A percentile compares a stretch with the other conserved stretches of the same genome.
Conservation (phyloP, 2,888 invertebrate genomes). For the Drosophila silvestris region DNA sequence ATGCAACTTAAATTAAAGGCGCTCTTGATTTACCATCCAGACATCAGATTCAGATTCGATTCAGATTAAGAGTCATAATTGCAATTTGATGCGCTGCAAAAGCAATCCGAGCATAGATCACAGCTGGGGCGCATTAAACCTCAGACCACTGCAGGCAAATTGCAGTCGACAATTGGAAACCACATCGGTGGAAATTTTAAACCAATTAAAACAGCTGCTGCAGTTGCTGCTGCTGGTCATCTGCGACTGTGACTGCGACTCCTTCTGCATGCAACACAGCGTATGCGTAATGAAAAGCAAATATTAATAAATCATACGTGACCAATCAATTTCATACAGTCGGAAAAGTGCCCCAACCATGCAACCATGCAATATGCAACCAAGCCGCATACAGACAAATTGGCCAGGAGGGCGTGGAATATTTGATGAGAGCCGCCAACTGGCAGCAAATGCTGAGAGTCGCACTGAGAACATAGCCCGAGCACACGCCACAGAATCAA, state of each 20-base stretch:
- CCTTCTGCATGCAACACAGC: conserved; percentile 46
- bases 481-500: conserved; percentile 81
- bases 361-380: conserved; percentile 9
- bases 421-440: conserved; percentile 55
- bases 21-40: not conserved
- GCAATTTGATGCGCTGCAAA: conserved; percentile 29
- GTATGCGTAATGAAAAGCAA: conserved; percentile 79
- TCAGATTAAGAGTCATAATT: conserved; percentile 16
- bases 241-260: conserved; percentile 8
- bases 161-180: conserved; percentile 48
- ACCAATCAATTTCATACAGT: conserved; percentile 75
- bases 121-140: conserved; percentile 71
- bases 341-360: conserved; percentile 14
- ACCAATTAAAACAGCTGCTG: conserved; percentile 78
- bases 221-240: conserved; percentile 17
- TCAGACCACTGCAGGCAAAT: conserved; percentile 71
- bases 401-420: conserved; percentile 29
- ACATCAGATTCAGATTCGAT: not conserved
- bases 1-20: not conserved
- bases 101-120: conserved; percentile 52
- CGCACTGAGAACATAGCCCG: conserved; percentile 22
- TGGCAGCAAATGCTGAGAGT: conserved; percentile 34
- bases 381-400: conserved; percentile 3
- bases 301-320: conserved; percentile 79
- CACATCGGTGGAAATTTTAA: conserved; percentile 69